phyloP scores from a whole-genome alignment of 2,113 vertebrate genomes.

The Butorides virescens region DNA sequence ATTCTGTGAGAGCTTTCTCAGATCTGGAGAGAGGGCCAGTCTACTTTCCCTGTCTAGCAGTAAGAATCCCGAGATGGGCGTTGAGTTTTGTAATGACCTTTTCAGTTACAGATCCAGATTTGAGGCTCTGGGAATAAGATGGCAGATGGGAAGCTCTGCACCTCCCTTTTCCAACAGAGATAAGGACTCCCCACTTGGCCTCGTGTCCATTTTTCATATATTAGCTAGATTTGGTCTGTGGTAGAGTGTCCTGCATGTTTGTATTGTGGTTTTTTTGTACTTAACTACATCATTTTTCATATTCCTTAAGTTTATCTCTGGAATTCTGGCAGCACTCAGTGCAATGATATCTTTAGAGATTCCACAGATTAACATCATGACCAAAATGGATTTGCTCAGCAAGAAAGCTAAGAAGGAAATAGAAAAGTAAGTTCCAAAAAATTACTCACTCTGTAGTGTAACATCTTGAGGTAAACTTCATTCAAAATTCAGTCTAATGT shows the following conservation, averaged over 20 bases:
- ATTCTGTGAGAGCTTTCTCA: background rate
- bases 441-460: background rate
- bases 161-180: background rate
- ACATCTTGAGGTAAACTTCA: background rate
- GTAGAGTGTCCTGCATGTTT: background rate
- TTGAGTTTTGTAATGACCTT: background rate
- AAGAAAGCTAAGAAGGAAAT: conserved; percentile 96
- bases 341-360: conserved; percentile 95
- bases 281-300: background rate
- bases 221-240: background rate
- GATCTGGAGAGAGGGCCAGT: background rate
- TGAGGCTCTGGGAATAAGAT: background rate
- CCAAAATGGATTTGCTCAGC: conserved; percentile 96
- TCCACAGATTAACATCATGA: conserved; percentile 96
- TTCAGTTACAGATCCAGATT: background rate
- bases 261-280: background rate
- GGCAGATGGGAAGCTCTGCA: background rate
- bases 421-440: conserved; percentile 85
- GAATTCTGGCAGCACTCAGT: conserved; percentile 93
- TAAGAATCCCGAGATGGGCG: background rate
- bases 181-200: background rate
- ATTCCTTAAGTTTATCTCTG: conserved; percentile 89
- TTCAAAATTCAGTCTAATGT: background rate
- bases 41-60: background rate
- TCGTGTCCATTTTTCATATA: background rate